Conservation (phyloP, 1,140 invertebrate genomes). For the Glossosoma conforme region DNA sequence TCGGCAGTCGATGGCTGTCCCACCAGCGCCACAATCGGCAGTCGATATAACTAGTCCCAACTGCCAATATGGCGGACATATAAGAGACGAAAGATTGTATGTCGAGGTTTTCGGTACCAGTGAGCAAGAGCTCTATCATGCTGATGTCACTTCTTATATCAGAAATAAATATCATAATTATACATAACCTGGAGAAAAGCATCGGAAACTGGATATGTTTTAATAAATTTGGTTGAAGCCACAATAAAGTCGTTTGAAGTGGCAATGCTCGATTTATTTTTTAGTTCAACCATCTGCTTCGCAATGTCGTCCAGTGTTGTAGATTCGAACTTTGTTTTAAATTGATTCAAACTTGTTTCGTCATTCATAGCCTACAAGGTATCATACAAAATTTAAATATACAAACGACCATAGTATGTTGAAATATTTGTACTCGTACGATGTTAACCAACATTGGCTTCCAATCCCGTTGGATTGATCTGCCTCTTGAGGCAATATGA, state of each 20-base stretch:
- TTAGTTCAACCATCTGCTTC: slow-evolving; percentile 16
- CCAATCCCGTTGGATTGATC: not conserved
- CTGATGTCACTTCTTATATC: not conserved
- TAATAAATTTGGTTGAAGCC: slow-evolving; percentile 19
- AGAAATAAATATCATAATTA: not conserved
- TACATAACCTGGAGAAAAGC: slow-evolving; percentile 18
- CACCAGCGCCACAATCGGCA: not conserved
- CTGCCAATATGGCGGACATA: too few relatives aligned
- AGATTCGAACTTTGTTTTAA: slow-evolving; percentile 13
- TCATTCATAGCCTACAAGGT: slow-evolving; percentile 11
- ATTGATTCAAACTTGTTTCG: not conserved
- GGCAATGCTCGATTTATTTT: slow-evolving; percentile 7
- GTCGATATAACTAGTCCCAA: too few relatives aligned
- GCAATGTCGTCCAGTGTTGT: slow-evolving; percentile 14
- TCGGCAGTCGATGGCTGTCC: not conserved
- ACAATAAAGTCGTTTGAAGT: slow-evolving; percentile 19
- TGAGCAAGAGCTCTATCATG: not conserved
- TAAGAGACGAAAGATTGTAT: not conserved
- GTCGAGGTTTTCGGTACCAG: not conserved
- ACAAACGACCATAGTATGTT: not conserved
- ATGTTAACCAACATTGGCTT: not conserved
- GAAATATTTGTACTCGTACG: not conserved
- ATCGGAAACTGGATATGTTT: slow-evolving; percentile 21
- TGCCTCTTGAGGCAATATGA: not conserved
- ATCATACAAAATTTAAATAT: not conserved